Base-by-base conservation (phyloP, 2,888 invertebrate genomes). In the Pyrrhia umbra region DNA sequence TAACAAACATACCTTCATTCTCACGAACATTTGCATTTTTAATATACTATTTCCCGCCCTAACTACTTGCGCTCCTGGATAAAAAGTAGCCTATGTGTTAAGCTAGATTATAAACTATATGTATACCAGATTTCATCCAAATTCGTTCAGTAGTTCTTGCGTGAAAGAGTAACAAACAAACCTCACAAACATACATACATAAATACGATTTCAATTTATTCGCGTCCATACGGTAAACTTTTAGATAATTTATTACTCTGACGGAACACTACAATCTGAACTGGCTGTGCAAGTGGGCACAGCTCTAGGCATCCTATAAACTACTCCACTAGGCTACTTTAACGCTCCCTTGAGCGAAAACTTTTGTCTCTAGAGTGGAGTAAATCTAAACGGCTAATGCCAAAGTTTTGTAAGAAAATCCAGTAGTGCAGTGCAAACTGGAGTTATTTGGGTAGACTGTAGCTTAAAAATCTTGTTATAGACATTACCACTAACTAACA, bases 221-320 rank as follows among this genome's bases (percentile, higher is more conserved):
- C 6, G 0, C 15, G 27, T 20, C 23, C 34, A 18, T 50, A 57
- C 2, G 49, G 23, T 61, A 64, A 63, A 64, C 37, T 54, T 69
- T 55, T 40, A n/a, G n/a, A 68, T 65, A 75, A 65, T 65, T 60
- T 75, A 75, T 65, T 34, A 46, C 40, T 55, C 45, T 56, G 20
- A 40, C 18, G 37, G 16, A 40, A 30, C 23, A 46, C 34, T 27
- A 51, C 52, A 62, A 60, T 60, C 45, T 49, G 40, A 61, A 58
- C 4, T 34, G n/a, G n/a, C 51, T 58, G 43, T 37, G 18, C 39
- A 9, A 39, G n/a, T 49, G 34, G 1, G 39, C 34, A 49, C 27
- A 47, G 49, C 47, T 60, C 16, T 30, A 49, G 39, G 8, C 27
- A 40, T 45, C 15, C 15, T 52, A 40, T 47, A 69, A 61, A 70